A percentile compares a stretch with the other conserved stretches of the same genome.
Evolutionary conservation across 2,113 vertebrate species (phyloP).

Genomic region (Triplophysa siluroides): DNA sequence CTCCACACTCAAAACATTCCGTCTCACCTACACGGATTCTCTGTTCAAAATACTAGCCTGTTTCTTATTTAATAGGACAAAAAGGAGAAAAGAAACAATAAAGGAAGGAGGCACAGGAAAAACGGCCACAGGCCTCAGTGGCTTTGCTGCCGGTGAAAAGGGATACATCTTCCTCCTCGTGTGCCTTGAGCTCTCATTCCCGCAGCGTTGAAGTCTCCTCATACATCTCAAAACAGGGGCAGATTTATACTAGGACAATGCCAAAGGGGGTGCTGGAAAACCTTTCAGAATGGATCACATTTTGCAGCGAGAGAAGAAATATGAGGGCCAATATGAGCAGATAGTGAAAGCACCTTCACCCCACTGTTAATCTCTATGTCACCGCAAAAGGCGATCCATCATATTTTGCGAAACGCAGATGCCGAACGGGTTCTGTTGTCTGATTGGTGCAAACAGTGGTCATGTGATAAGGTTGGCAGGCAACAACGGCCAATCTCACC

Average conservation of each 20-base stretch:
- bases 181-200: neutral
- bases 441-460: conserved; percentile 18
- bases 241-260: conserved; percentile 42
- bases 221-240: conserved; percentile 42
- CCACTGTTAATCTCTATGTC: conserved; percentile 9
- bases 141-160: conserved; percentile 12
- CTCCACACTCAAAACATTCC: conserved; percentile 24
- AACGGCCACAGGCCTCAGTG: conserved; percentile 3
- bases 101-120: neutral
- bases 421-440: neutral
- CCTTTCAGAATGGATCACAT: conserved; percentile 26
- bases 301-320: conserved; percentile 14
- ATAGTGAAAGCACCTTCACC: conserved; percentile 23
- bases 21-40: conserved; percentile 28
- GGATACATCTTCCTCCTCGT: conserved; percentile 19
- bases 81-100: conserved; percentile 15
- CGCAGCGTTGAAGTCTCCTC: conserved; percentile 12
- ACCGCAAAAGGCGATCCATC: conserved; percentile 21
- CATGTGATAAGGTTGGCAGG: neutral
- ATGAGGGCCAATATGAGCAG: neutral
- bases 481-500: neutral
- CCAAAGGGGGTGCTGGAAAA: conserved; percentile 32
- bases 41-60: conserved; percentile 19
- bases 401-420: conserved; percentile 18
- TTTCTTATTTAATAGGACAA: conserved; percentile 36